Percentiles rank a stretch among this genome's conserved stretches.
Conservation (phyloP, 2,113 vertebrate species). For the Pelecanus crispus region DNA sequence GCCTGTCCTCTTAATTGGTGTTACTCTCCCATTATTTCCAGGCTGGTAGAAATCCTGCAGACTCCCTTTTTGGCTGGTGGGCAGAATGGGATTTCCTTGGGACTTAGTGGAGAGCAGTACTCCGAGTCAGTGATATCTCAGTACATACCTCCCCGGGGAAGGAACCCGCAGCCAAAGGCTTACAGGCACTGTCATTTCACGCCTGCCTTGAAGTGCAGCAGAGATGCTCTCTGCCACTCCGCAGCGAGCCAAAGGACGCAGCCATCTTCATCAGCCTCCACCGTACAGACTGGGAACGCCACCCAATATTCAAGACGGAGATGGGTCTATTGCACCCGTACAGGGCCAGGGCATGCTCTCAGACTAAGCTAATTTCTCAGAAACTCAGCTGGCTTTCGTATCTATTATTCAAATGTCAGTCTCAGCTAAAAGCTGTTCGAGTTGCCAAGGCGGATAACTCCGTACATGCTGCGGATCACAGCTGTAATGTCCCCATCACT, state of each 20-base stretch:
- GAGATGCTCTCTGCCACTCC: neutral
- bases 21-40: slow-evolving; percentile 2
- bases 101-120: slow-evolving; percentile 27
- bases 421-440: neutral
- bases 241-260: neutral
- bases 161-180: neutral
- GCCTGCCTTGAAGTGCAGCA: neutral
- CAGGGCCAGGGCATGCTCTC: neutral
- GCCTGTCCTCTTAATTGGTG: slow-evolving; percentile 28
- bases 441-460: neutral
- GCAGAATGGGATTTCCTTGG: slow-evolving; percentile 42
- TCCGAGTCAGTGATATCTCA: neutral
- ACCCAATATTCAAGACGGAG: neutral
- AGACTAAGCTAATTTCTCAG: neutral
- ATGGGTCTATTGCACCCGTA: neutral
- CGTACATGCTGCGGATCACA: fast-evolving
- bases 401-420: neutral
- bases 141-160: neutral
- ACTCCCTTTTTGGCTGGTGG: slow-evolving; percentile 23
- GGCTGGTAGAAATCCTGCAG: slow-evolving; percentile 24
- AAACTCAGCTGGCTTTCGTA: neutral
- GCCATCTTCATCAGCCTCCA: neutral
- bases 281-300: neutral
- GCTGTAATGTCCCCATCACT: neutral
- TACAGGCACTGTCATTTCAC: neutral